Base-by-base conservation (phyloP, 2,888 invertebrate genomes). In the Caenorhabditis uteleia region DNA sequence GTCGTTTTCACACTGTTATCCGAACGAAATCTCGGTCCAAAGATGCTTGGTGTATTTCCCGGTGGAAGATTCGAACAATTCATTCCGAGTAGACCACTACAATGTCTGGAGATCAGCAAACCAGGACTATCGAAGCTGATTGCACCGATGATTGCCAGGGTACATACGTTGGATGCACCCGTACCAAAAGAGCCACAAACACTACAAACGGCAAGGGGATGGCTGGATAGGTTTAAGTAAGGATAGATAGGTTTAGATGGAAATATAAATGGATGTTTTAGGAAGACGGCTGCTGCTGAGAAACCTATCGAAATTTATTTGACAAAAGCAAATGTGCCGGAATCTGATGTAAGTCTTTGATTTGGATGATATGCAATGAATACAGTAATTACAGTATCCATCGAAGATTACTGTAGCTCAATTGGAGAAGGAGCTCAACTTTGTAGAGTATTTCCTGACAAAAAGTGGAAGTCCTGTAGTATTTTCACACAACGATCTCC, bases 1-100 rank as follows among this genome's bases (percentile, higher is more conserved):
- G 95, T 97, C 1, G 92, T 97, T 50, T 97, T 95, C 84, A 93
- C 95, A 0, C 86, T 97, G 38, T 87, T 97, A 3, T 93, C 95
- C 0, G 73, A 73, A 49, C 47, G 95, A 61, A 88, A 90, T 47
- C 88, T 95, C 34, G 95, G 95, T 0, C 95, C 95, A 0, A 91
- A 91, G 83, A 87, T 97, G 8, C 91, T 92, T 84, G 95, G 97
- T 0, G 91, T 97, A 26, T 97, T 97, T 85, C 92, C 93, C 1
- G 94, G 92, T 0, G 93, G 97, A 0, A 88, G 97, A 23, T 77
- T 77, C 51, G 77, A 77, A 44, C 69, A 76, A 54, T 77, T 69
- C 53, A 84, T 87, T 39, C 85, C 93, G 90, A 93, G 95, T 8
- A 88, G 92, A 27, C 88, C 92, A 0, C 87, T 97, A 29, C 85